These are phyloP conservation scores for Noctua comes DNA, from an alignment of 2,888 invertebrate genomes.

Conservation along the genomic window DNA sequence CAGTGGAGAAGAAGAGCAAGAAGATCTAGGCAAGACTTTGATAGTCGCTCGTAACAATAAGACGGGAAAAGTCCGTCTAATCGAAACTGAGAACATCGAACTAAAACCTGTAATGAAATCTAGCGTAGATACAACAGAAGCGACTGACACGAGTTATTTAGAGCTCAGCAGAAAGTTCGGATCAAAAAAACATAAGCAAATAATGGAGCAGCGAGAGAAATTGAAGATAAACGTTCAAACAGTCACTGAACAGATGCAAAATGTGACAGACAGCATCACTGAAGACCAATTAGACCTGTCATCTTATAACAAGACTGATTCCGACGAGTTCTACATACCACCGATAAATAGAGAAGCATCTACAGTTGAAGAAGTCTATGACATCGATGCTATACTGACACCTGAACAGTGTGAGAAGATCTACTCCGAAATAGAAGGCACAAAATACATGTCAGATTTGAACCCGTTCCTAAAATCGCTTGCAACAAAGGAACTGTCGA, in stretches of 20 bases:
- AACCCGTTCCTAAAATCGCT: constrained; percentile 73
- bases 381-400: constrained; percentile 83
- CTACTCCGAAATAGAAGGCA: constrained; percentile 74
- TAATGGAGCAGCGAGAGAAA: constrained; percentile 91
- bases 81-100: constrained; percentile 78
- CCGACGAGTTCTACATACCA: constrained; percentile 87
- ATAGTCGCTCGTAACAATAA: constrained; percentile 78
- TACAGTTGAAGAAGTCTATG: constrained; percentile 85
- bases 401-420: constrained; percentile 81
- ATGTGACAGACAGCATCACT: constrained; percentile 83
- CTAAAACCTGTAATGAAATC: constrained; percentile 76
- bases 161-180: constrained; percentile 92
- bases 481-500: constrained; percentile 65
- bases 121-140: constrained; percentile 66
- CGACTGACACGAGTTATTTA: constrained; percentile 76
- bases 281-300: constrained; percentile 81
- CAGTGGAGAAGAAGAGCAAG: constrained; percentile 77
- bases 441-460: constrained; percentile 73
- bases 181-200: constrained; percentile 91
- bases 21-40: constrained; percentile 77
- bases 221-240: constrained; percentile 90
- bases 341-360: constrained; percentile 87
- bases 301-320: constrained; percentile 77
- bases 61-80: constrained; percentile 82
- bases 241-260: constrained; percentile 90